These are phyloP conservation scores for Plagodis pulveraria DNA, from an alignment of 2,888 invertebrate genomes.

Conservation along the genomic window DNA sequence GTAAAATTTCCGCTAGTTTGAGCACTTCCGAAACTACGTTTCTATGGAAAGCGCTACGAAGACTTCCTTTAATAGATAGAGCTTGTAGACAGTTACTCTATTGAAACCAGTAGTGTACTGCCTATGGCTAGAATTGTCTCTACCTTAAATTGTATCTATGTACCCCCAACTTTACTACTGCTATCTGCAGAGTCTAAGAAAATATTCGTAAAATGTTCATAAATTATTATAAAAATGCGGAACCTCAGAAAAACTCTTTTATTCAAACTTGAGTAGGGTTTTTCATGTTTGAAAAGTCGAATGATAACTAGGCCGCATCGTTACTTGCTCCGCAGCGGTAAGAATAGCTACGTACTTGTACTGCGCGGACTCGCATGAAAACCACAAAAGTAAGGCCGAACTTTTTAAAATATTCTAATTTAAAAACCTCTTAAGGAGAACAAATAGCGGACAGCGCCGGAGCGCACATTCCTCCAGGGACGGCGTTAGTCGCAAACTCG, in stretches of 20 bases:
- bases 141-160: too few relatives aligned
- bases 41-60: too few relatives aligned
- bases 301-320: constrained; percentile 12
- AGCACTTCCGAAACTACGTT: too few relatives aligned
- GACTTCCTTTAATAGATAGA: too few relatives aligned
- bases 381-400: constrained; percentile 10
- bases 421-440: constrained; percentile 17
- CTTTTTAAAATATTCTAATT: constrained; percentile 25
- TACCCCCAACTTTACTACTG: too few relatives aligned
- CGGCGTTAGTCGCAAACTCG: constrained; percentile 33
- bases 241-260: constrained; percentile 9
- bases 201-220: too few relatives aligned
- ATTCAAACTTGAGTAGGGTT: constrained; percentile 10
- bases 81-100: too few relatives aligned
- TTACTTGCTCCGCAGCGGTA: constrained; percentile 1
- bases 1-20: too few relatives aligned
- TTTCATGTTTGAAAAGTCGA: constrained; percentile 5
- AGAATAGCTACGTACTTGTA: neutral
- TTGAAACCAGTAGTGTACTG: too few relatives aligned
- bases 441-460: constrained; percentile 7
- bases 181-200: too few relatives aligned
- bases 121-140: too few relatives aligned
- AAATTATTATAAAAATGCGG: neutral
- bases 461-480: constrained; percentile 2
- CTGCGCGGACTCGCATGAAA: constrained; percentile 13